Base-by-base conservation (phyloP, 2,888 invertebrate genomes). In the Acanthosoma haemorrhoidale region DNA sequence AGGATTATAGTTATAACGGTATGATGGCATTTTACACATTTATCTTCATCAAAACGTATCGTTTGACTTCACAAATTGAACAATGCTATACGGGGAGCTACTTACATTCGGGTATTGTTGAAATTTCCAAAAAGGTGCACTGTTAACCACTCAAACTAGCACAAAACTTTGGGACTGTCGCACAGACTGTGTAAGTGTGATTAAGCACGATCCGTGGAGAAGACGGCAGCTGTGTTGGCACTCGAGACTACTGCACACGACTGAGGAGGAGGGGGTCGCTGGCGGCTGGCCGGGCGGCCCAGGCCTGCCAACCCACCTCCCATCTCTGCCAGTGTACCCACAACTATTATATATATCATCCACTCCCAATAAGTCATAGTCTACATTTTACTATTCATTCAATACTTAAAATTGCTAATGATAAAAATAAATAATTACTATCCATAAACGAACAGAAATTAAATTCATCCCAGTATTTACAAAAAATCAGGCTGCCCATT, bases 201-300 rank as follows among this genome's bases (percentile, higher is more conserved):
- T 15, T 13, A 61, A 34, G 61, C 34, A 61, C 15, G 16, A 21
- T 1, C 11, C 16, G 41, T 15, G 3, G n/a, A 36, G 13, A 15
- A 21, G 15, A 21, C 21, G 4, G n/a, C 2, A 38, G 36, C 29
- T 21, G 15, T 61, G n/a, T 32, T 61, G 9, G 36, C 61, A 38
- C 61, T 61, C 21, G 36, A 36, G 34, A 61, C 36, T 25, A 21
- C 38, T 38, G 16, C 3, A 61, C 11, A 18, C 18, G 61, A 61
- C 61, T 61, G 61, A 61, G 21, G 61, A 32, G 21, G 61, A 36
- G 61, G 61, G 61, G 61, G 61, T 32, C 31, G 59, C 59, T 13
- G 31, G 32, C 8, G 59, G 18, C 32, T 11, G 11, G 9, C 16
- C 18, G n/a, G 41, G n/a, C 15, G 1, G 18, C 1, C 9, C 41